Percentiles rank a stretch among this genome's conserved stretches.
phyloP scores from a whole-genome alignment of 2,888 invertebrate genomes.

The Stictocephala bisonia region DNA sequence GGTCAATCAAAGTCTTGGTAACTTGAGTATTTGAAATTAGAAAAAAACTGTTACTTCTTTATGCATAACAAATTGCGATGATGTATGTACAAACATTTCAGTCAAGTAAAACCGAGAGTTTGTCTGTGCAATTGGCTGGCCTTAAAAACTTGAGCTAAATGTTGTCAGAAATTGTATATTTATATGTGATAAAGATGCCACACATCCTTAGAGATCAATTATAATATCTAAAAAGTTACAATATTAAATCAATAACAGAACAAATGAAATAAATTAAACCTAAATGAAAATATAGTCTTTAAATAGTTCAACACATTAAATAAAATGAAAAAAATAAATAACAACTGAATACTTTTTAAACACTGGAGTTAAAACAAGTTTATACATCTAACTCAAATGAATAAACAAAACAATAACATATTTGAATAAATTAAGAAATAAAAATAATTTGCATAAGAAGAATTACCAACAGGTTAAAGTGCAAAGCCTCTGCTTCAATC shows the following conservation, averaged over 20 bases:
- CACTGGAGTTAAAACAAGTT: constrained; percentile 11
- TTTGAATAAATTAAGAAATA: constrained; percentile 1
- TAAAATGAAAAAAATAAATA: constrained; percentile 26
- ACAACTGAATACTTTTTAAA: constrained; percentile 36
- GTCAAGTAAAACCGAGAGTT: constrained; percentile 45
- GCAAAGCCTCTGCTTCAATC: constrained; percentile 34
- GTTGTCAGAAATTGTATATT: constrained; percentile 1
- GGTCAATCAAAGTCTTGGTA: constrained; percentile 42
- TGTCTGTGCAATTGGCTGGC: constrained; percentile 46
- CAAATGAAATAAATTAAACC: constrained; percentile 33
- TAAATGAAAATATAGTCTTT: constrained; percentile 26
- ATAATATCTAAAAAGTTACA: constrained; percentile 29
- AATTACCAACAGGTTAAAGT: constrained; percentile 4
- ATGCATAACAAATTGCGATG: constrained; percentile 47
- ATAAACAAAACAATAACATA: constrained; percentile 19
- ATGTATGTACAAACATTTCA: constrained; percentile 45
- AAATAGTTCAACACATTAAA: constrained; percentile 24
- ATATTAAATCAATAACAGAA: constrained; percentile 30
- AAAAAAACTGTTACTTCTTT: constrained; percentile 42
- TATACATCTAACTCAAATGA: constrained; percentile 14
- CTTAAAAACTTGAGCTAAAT: constrained; percentile 13
- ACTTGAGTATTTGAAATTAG: constrained; percentile 48
- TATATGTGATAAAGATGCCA: constrained; percentile 20
- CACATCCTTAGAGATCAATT: constrained; percentile 31
- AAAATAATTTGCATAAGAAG: neutral